A percentile compares a stretch with the other conserved stretches of the same genome.
Evolutionary conservation across 2,797 vertebrate species (phyloP).

Genomic region (Astyanax mexicanus): DNA sequence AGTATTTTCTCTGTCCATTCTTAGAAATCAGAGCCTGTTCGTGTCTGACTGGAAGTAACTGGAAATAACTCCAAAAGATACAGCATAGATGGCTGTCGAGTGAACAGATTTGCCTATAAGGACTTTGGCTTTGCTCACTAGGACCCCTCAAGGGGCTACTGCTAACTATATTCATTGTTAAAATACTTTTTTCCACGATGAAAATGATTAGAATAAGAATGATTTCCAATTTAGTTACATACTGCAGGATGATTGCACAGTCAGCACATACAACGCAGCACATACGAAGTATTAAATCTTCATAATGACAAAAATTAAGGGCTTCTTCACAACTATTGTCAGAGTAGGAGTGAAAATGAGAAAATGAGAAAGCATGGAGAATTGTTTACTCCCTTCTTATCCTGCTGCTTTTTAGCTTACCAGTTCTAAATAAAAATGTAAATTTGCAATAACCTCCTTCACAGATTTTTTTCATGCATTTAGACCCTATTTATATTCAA

Average conservation of each 20-base stretch:
- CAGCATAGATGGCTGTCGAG: too few species aligned
- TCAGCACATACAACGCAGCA: not conserved
- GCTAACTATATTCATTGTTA: not conserved
- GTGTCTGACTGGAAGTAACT: too few species aligned
- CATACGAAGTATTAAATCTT: not conserved
- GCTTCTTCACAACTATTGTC: constrained; percentile 1
- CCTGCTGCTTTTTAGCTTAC: not conserved
- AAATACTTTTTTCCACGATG: not conserved
- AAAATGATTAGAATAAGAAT: not conserved
- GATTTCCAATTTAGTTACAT: not conserved
- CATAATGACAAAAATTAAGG: not conserved
- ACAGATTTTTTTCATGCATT: constrained; percentile 21
- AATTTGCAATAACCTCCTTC: constrained; percentile 9
- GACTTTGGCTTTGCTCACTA: too few species aligned
- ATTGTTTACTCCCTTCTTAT: constrained; percentile 12
- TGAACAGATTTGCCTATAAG: too few species aligned
- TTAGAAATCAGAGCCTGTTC: too few species aligned
- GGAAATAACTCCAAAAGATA: too few species aligned
- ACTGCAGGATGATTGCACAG: not conserved
- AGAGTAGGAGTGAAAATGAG: not conserved
- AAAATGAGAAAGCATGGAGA: not conserved
- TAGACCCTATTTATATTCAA: constrained; percentile 27
- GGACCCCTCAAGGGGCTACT: too few species aligned
- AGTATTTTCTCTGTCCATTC: too few species aligned
- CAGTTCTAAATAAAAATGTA: constrained; percentile 28